These are phyloP conservation scores for Acipenser transmontanus DNA, from an alignment of 2,797 vertebrate species.

Conservation along the genomic window DNA sequence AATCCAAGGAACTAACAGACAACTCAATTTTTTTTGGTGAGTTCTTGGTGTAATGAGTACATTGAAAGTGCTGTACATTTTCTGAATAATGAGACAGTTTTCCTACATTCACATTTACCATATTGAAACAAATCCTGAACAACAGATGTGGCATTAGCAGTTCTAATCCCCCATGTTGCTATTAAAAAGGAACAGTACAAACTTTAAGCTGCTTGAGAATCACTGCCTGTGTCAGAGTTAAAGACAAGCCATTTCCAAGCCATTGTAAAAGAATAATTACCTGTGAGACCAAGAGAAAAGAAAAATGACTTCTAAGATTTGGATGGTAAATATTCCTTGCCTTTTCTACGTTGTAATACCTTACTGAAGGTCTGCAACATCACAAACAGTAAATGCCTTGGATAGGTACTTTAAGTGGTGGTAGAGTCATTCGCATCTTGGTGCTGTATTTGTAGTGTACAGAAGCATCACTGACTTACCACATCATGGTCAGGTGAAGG, in stretches of 20 bases:
- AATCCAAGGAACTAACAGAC: too few species aligned
- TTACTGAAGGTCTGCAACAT: constrained; percentile 12
- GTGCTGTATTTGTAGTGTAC: too few species aligned
- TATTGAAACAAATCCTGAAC: not conserved
- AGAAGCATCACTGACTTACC: too few species aligned
- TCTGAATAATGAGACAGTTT: too few species aligned
- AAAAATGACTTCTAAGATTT: constrained; percentile 19
- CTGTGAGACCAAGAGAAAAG: constrained; percentile 3
- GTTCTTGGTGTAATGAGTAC: too few species aligned
- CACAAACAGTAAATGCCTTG: too few species aligned
- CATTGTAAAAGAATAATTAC: not conserved
- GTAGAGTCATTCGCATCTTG: too few species aligned
- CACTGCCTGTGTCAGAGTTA: not conserved
- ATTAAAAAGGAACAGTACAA: not conserved
- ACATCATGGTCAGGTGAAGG: too few species aligned
- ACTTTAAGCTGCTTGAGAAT: not conserved
- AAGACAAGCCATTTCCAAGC: not conserved
- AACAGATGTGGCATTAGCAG: not conserved
- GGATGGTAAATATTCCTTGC: constrained; percentile 15
- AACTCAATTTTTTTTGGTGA: too few species aligned
- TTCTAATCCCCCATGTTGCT: not conserved
- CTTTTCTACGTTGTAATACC: constrained; percentile 22
- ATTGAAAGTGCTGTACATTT: too few species aligned
- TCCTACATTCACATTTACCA: too few species aligned
- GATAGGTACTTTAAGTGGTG: too few species aligned